Evolutionary conservation across 1,140 invertebrate species (phyloP).

Genomic region (Rhopalosiphum maidis): DNA sequence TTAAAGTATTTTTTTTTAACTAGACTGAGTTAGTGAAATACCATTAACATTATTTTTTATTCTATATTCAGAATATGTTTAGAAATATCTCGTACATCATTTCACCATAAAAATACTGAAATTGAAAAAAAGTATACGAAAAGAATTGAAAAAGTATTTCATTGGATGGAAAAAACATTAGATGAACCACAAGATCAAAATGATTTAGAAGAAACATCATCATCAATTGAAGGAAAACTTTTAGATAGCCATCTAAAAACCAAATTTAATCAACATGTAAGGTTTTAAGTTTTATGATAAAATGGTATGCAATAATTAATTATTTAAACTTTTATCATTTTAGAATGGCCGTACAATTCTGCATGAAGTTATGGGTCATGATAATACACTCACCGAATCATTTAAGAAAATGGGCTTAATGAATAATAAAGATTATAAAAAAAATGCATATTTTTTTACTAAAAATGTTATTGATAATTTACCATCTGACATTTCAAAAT

Average conservation of each 20-base stretch:
- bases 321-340: neutral
- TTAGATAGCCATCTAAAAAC: slow-evolving; percentile 41
- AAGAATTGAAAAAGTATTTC: slow-evolving; percentile 39
- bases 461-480: slow-evolving; percentile 26
- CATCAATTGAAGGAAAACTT: slow-evolving; percentile 53
- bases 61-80: slow-evolving; percentile 32
- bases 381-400: slow-evolving; percentile 31
- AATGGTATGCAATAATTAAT: neutral
- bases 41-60: neutral
- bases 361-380: neutral
- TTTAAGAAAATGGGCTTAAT: slow-evolving; percentile 44
- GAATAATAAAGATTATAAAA: neutral
- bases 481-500: slow-evolving; percentile 51
- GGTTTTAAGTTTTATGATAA: neutral
- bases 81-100: slow-evolving; percentile 56
- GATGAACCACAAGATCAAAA: slow-evolving; percentile 51
- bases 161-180: slow-evolving; percentile 41
- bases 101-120: slow-evolving; percentile 51
- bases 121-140: slow-evolving; percentile 52
- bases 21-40: neutral
- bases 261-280: slow-evolving; percentile 22
- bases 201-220: slow-evolving; percentile 52
- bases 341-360: slow-evolving; percentile 32
- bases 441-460: slow-evolving; percentile 3
- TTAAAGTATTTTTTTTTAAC: neutral